Evolutionary conservation across 2,888 invertebrate species (phyloP).

Genomic region (Eledone cirrhosa): DNA sequence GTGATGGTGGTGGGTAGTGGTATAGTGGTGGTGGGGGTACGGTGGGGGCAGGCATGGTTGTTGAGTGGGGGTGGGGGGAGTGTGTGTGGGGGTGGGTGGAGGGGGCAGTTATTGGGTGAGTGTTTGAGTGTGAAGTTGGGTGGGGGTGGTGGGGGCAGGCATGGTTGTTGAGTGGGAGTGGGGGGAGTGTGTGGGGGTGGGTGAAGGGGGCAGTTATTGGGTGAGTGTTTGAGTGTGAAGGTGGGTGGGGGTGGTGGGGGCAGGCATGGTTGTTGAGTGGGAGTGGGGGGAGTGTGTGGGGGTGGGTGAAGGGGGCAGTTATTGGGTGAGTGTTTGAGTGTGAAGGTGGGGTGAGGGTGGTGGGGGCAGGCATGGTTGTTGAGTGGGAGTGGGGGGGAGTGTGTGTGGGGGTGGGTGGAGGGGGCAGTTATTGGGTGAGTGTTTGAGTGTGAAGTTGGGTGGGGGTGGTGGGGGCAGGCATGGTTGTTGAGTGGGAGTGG

Average conservation of each 20-base stretch:
- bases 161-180: neutral
- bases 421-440: too few species aligned
- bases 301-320: too few species aligned
- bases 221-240: too few species aligned
- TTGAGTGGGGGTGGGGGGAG: neutral
- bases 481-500: too few species aligned
- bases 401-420: too few species aligned
- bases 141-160: too few species aligned
- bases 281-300: too few species aligned
- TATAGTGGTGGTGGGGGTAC: neutral
- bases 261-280: too few species aligned
- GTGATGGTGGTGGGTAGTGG: neutral
- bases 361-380: neutral
- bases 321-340: too few species aligned
- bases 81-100: slow-evolving; percentile 20
- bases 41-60: neutral
- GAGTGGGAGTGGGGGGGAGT: neutral
- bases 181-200: slow-evolving; percentile 22
- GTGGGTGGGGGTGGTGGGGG: too few species aligned
- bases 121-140: slow-evolving; percentile 24
- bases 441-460: too few species aligned
- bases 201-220: slow-evolving; percentile 10
- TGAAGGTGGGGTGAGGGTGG: neutral
- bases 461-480: too few species aligned
- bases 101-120: neutral